Percentiles rank a stretch among this genome's conserved stretches.
These are phyloP conservation scores for Octodon degus DNA, from an alignment of 2,113 vertebrate species.

Conservation along the genomic window DNA sequence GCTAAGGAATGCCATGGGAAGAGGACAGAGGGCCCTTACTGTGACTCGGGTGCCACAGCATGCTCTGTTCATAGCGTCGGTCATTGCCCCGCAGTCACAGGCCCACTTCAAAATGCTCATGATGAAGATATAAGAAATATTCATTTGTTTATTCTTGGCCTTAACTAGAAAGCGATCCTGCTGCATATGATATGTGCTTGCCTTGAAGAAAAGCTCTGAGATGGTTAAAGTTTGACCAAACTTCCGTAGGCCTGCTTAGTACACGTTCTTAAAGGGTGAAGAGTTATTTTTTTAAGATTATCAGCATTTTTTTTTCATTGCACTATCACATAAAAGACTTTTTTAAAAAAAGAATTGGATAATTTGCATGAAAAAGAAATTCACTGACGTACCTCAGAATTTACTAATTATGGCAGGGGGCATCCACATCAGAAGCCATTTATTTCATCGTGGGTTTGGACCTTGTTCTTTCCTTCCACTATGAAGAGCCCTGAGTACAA, in stretches of 20 bases:
- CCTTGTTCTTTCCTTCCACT: slow-evolving; percentile 49
- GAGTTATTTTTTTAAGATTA: slow-evolving; percentile 10
- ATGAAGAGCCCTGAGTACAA: slow-evolving; percentile 11
- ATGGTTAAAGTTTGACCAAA: slow-evolving; percentile 49
- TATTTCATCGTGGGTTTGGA: slow-evolving; percentile 23
- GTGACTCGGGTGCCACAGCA: fast-evolving
- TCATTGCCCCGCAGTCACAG: fast-evolving
- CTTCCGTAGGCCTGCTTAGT: neutral
- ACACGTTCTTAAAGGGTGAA: neutral
- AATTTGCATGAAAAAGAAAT: slow-evolving; percentile 56
- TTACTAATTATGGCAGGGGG: slow-evolving; percentile 34
- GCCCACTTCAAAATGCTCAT: neutral
- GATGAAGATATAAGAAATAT: neutral
- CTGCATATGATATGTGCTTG: neutral
- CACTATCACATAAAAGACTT: neutral
- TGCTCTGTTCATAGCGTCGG: neutral
- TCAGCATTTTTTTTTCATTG: neutral
- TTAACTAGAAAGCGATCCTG: neutral
- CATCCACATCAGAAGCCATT: slow-evolving; percentile 50
- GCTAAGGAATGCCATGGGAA: neutral
- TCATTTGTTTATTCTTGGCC: neutral
- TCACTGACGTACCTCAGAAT: slow-evolving; percentile 38
- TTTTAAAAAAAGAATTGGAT: neutral
- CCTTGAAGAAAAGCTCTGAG: neutral
- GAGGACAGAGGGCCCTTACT: fast-evolving